Percentiles rank a stretch among this genome's conserved stretches.
These are phyloP conservation scores for Emydura subglobosa DNA, from an alignment of 2,113 vertebrate genomes.

Conservation along the genomic window DNA sequence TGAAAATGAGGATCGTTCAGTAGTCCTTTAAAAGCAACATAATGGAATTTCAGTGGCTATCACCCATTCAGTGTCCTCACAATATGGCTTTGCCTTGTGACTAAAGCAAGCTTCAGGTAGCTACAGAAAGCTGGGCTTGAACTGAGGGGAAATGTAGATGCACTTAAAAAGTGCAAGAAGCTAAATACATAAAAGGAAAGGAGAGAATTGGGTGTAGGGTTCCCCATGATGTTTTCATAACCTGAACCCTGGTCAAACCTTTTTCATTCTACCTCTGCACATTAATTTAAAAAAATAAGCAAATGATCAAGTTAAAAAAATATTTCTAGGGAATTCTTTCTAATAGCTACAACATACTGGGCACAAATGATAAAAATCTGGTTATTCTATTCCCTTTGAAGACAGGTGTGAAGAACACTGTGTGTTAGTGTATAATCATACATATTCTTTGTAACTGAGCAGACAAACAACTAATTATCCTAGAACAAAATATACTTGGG, in stretches of 20 bases:
- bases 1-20: neutral
- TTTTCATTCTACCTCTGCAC: neutral
- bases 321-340: constrained; percentile 5
- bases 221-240: neutral
- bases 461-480: constrained; percentile 7
- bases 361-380: constrained; percentile 4
- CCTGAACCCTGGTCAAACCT: neutral
- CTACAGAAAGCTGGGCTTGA: neutral
- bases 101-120: neutral
- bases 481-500: neutral
- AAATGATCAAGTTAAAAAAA: neutral
- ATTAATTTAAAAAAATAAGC: neutral
- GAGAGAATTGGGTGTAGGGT: neutral
- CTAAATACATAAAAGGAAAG: neutral
- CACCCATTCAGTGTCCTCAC: neutral
- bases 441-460: neutral
- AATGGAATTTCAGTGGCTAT: neutral
- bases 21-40: neutral
- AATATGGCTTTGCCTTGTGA: neutral
- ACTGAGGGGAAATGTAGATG: neutral
- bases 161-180: neutral
- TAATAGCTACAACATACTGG: neutral
- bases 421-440: neutral
- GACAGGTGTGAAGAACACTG: neutral
- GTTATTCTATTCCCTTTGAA: neutral